Evolutionary conservation across 2,888 invertebrate genomes (phyloP).

Genomic region (Troilus luridus): DNA sequence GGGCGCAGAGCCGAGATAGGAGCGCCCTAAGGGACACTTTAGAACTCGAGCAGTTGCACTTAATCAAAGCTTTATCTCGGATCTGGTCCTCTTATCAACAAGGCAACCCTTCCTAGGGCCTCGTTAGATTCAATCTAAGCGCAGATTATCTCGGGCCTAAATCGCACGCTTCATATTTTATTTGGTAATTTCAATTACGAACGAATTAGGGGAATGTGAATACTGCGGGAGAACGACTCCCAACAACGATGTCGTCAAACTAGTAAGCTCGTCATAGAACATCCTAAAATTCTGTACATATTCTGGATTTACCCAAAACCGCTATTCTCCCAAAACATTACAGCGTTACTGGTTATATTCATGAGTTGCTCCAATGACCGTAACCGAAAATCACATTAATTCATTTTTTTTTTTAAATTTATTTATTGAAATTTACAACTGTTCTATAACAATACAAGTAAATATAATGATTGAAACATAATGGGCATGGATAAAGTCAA

Average conservation of each 20-base stretch:
- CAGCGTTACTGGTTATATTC: no score
- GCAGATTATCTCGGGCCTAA: neutral
- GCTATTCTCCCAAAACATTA: no score
- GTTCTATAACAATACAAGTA: no score
- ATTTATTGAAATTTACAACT: no score
- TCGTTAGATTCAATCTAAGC: slow-evolving; percentile 34
- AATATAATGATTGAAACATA: no score
- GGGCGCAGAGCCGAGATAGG: neutral
- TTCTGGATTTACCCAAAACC: no score
- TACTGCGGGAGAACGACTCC: neutral
- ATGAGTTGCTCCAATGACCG: no score
- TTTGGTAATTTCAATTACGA: slow-evolving; percentile 31
- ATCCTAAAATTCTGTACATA: no score
- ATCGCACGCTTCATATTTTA: slow-evolving; percentile 24
- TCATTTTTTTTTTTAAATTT: no score
- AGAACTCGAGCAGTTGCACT: neutral
- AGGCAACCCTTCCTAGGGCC: neutral
- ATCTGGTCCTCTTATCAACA: slow-evolving; percentile 1
- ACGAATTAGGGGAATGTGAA: neutral
- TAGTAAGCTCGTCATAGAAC: neutral
- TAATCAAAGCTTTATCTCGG: slow-evolving; percentile 16
- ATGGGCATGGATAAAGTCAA: no score
- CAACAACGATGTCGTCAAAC: neutral
- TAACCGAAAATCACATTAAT: no score
- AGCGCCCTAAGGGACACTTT: slow-evolving; percentile 20